Conservation (phyloP, 2,888 invertebrate species). For the Podotricha telesiphe region DNA sequence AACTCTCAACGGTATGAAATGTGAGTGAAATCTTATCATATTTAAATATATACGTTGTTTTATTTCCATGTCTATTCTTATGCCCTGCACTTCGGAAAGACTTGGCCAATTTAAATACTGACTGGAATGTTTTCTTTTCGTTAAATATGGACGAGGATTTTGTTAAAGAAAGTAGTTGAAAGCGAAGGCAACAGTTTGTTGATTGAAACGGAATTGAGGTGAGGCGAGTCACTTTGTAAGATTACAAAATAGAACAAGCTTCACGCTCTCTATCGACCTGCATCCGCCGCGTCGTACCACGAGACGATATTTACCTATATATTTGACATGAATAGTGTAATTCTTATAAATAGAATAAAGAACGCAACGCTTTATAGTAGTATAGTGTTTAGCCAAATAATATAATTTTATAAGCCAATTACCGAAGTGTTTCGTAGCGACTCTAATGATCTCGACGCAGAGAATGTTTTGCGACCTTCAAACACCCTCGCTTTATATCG, state of each 20-base stretch:
- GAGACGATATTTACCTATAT: no score
- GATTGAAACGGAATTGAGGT: neutral
- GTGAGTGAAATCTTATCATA: no score
- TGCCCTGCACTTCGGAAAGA: neutral
- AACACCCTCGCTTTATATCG: neutral
- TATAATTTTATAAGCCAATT: conserved; percentile 9
- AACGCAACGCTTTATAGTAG: neutral
- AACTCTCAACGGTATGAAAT: no score
- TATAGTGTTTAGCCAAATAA: neutral
- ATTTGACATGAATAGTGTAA: no score
- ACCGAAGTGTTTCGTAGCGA: conserved; percentile 5
- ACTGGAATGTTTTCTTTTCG: neutral
- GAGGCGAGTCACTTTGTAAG: conserved; percentile 10
- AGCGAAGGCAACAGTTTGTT: neutral
- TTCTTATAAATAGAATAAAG: neutral
- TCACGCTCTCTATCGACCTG: neutral
- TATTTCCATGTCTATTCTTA: neutral
- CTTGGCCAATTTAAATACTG: neutral
- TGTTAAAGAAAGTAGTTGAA: neutral
- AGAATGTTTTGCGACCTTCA: neutral
- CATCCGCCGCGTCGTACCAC: neutral
- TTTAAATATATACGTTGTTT: neutral
- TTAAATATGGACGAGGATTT: conserved; percentile 7
- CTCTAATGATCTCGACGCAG: neutral
- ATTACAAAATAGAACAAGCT: conserved; percentile 1